phyloP scores from a whole-genome alignment of 2,113 vertebrate species.

The Mormoops blainvillei region DNA sequence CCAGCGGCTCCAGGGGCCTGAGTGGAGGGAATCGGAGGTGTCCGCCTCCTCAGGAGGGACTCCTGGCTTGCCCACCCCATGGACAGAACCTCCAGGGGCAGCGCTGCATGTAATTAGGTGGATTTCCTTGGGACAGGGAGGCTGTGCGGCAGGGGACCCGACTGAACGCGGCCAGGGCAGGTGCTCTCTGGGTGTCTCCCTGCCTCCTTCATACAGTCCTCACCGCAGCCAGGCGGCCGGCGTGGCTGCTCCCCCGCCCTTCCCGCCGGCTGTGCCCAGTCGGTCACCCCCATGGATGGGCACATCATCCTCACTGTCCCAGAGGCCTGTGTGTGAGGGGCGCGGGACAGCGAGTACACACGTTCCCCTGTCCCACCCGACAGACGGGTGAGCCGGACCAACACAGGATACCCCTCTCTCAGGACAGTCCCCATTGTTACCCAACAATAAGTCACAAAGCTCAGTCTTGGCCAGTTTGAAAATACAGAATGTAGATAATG shows the following conservation, averaged over 20 bases:
- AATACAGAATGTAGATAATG: background rate
- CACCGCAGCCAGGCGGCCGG: background rate
- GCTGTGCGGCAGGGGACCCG: background rate
- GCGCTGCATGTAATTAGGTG: background rate
- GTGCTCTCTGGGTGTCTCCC: background rate
- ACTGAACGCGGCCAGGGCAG: background rate
- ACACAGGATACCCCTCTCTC: fast-evolving
- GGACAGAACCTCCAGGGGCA: background rate
- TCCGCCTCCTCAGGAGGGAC: background rate
- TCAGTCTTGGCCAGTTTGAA: background rate
- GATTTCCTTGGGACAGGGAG: background rate
- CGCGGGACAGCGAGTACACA: background rate
- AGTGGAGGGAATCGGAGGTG: background rate
- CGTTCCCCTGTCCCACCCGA: fast-evolving
- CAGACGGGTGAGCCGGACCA: fast-evolving
- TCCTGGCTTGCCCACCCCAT: background rate
- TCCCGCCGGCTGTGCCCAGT: background rate
- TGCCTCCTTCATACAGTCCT: background rate
- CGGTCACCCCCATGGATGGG: background rate
- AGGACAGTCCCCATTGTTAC: background rate
- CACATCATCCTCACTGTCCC: background rate
- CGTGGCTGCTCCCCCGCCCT: background rate
- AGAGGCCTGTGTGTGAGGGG: background rate
- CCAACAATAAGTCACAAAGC: background rate
- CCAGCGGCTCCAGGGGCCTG: no score